These are phyloP conservation scores for Pseudorasbora parva DNA, from an alignment of 2,113 vertebrate species.

Conservation along the genomic window DNA sequence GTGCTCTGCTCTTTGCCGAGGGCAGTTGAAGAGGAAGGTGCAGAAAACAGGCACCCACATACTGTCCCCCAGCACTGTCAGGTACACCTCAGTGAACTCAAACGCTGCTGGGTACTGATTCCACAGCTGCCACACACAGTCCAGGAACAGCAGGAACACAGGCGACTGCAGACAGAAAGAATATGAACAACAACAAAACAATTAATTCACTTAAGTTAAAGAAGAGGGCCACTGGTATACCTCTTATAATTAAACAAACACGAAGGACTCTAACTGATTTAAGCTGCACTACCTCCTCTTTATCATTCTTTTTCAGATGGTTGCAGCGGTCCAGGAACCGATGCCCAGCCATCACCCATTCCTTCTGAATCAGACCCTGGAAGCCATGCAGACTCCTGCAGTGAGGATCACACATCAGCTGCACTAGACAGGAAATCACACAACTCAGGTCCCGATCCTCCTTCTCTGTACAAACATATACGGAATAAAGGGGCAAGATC, in stretches of 20 bases:
- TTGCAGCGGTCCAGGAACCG: slow-evolving; percentile 95
- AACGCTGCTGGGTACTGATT: slow-evolving; percentile 94
- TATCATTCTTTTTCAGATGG: slow-evolving; percentile 93
- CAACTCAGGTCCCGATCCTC: slow-evolving; percentile 95
- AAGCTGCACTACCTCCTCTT: slow-evolving; percentile 81
- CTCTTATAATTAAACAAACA: neutral
- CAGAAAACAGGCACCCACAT: slow-evolving; percentile 90
- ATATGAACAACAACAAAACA: neutral
- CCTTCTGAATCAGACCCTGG: slow-evolving; percentile 96
- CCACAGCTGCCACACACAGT: slow-evolving; percentile 95
- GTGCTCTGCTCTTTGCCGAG: slow-evolving; percentile 86
- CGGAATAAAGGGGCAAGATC: neutral
- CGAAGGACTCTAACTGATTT: neutral
- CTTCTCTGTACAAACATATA: slow-evolving; percentile 82
- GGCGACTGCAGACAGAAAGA: slow-evolving; percentile 79
- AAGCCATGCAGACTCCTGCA: slow-evolving; percentile 91
- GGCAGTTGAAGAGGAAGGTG: slow-evolving; percentile 95
- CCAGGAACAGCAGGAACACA: slow-evolving; percentile 92
- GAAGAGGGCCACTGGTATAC: neutral
- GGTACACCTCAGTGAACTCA: slow-evolving; percentile 93
- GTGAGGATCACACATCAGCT: slow-evolving; percentile 94
- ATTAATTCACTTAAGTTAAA: neutral
- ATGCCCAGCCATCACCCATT: slow-evolving; percentile 98
- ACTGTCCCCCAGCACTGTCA: slow-evolving; percentile 89
- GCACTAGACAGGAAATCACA: slow-evolving; percentile 86